Conservation (phyloP, 2,113 vertebrate species). For the Parotia lawesii region DNA sequence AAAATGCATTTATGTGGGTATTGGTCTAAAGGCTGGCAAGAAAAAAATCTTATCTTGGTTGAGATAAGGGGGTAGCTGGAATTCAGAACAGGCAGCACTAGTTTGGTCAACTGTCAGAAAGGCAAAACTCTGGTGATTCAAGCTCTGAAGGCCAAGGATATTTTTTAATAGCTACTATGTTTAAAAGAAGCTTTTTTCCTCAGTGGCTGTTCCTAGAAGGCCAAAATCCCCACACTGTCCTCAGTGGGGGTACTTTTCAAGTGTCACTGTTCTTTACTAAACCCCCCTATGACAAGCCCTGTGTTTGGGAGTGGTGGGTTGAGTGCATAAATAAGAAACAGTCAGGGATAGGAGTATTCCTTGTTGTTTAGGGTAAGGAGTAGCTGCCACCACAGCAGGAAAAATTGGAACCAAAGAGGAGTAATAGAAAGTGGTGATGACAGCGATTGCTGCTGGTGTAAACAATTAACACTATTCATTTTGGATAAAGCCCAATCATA, state of each 20-base stretch:
- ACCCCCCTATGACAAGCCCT: too few relatives aligned
- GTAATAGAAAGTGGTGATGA: neutral
- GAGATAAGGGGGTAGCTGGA: neutral
- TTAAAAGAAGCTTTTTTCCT: neutral
- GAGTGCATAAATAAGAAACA: neutral
- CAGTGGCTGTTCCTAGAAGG: neutral
- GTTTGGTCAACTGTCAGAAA: neutral
- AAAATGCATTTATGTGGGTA: neutral
- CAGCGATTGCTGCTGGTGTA: neutral
- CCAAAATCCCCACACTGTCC: fast-evolving
- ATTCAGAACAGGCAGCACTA: neutral
- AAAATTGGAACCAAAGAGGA: neutral
- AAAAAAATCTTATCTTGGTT: neutral
- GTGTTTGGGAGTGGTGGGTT: neutral
- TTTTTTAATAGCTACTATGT: neutral
- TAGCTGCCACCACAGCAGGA: neutral
- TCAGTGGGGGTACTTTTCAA: neutral
- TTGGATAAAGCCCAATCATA: neutral
- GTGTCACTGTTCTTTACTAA: neutral
- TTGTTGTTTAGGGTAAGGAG: neutral
- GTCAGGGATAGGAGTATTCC: neutral
- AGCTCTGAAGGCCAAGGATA: neutral
- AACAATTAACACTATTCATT: neutral
- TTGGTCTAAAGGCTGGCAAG: neutral
- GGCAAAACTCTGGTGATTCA: neutral